A percentile compares a stretch with the other conserved stretches of the same genome.
Conservation (phyloP, 2,797 vertebrate species). For the Dicrostonyx torquatus region DNA sequence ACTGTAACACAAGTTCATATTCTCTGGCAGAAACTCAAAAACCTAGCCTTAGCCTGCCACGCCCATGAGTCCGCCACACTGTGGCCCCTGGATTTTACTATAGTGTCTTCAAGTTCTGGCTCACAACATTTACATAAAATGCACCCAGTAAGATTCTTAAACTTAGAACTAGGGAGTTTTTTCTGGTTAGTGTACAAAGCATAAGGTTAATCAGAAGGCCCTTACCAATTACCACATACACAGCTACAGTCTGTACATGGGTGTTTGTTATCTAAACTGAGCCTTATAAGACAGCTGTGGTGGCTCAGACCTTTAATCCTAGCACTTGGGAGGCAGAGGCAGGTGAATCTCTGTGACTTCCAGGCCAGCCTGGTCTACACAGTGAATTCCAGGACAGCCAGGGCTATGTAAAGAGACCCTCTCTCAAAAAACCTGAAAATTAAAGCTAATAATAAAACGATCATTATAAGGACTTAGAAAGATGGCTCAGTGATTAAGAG, state of each 20-base stretch:
- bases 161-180: neutral
- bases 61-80: neutral
- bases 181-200: neutral
- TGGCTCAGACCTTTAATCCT: neutral
- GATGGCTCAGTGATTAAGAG: neutral
- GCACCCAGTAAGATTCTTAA: neutral
- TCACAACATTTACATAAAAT: conserved; percentile 27
- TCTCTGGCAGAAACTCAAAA: neutral
- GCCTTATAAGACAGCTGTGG: neutral
- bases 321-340: neutral
- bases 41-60: neutral
- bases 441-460: neutral
- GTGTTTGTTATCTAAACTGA: neutral
- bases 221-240: neutral
- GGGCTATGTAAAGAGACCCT: neutral
- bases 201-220: neutral
- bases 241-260: neutral
- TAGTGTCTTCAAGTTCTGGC: neutral
- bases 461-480: neutral
- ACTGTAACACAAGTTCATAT: neutral
- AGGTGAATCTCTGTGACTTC: neutral
- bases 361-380: neutral
- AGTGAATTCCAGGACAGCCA: neutral
- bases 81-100: neutral
- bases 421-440: neutral